Evolutionary conservation across 2,888 invertebrate species (phyloP).

Genomic region (Drosophila suboccidentalis): DNA sequence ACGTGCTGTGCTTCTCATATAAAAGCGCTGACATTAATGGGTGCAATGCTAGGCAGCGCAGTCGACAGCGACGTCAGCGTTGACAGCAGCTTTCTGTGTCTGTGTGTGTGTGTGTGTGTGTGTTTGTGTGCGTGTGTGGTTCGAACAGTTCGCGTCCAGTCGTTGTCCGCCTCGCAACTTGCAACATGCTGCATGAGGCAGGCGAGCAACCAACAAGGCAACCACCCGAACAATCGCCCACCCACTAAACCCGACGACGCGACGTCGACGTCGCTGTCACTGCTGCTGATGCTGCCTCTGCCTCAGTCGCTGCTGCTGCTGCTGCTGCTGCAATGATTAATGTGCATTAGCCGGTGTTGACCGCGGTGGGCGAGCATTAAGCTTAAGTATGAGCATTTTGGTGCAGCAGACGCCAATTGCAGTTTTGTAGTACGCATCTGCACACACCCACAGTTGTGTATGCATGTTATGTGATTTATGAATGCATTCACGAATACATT

Average conservation of each 20-base stretch:
- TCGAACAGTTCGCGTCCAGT: slow-evolving; percentile 49
- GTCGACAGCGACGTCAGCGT: slow-evolving; percentile 44
- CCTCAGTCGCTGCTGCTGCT: neutral
- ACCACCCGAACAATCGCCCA: slow-evolving; percentile 46
- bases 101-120: slow-evolving; percentile 12
- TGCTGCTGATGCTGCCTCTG: neutral
- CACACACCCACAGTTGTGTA: slow-evolving; percentile 2
- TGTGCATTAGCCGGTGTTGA: slow-evolving; percentile 65
- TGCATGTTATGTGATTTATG: neutral
- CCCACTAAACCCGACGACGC: slow-evolving; percentile 29
- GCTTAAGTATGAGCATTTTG: slow-evolving; percentile 28
- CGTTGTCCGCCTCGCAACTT: slow-evolving; percentile 43
- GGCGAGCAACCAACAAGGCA: slow-evolving; percentile 15
- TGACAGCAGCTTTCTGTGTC: slow-evolving; percentile 34
- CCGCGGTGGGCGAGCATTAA: slow-evolving; percentile 55
- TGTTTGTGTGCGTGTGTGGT: slow-evolving; percentile 20
- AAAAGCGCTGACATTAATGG: slow-evolving; percentile 75
- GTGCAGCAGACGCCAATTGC: slow-evolving; percentile 28
- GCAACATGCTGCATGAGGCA: slow-evolving; percentile 52
- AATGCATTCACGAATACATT: slow-evolving; percentile 2
- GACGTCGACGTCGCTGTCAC: slow-evolving; percentile 8
- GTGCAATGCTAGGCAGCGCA: slow-evolving; percentile 65
- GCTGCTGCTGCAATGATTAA: slow-evolving; percentile 45
- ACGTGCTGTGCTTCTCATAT: slow-evolving; percentile 70
- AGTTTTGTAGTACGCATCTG: slow-evolving; percentile 24